phyloP scores from a whole-genome alignment of 1,140 invertebrate genomes.

The Drosophila tropicalis region DNA sequence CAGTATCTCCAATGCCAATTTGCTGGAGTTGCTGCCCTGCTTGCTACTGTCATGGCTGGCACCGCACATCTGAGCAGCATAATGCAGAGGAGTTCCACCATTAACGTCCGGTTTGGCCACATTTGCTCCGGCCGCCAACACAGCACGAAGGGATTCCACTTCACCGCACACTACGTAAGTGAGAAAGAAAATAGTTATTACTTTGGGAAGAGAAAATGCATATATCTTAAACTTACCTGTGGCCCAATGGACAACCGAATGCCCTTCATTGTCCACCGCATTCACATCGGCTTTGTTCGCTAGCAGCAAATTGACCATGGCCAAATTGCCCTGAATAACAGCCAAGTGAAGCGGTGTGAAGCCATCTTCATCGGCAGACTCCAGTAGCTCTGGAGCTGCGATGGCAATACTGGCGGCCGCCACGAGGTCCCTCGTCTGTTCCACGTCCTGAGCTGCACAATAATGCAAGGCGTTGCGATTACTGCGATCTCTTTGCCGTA shows the following conservation, averaged over 20 bases:
- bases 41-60: conserved; percentile 88
- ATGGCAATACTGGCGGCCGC: conserved; percentile 86
- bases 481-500: conserved; percentile 89
- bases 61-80: conserved; percentile 98
- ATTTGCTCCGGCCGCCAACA: conserved; percentile 92
- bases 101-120: conserved; percentile 95
- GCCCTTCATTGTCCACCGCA: conserved; percentile 95
- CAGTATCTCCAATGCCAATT: conserved; percentile 91
- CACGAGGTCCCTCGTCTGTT: conserved; percentile 85
- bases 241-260: conserved; percentile 99
- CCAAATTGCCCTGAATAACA: conserved; percentile 94
- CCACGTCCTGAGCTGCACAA: conserved; percentile 86
- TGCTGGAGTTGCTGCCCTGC: conserved; percentile 61
- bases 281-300: conserved; percentile 94
- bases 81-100: conserved; percentile 97
- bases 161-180: conserved; percentile 91
- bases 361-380: conserved; percentile 94
- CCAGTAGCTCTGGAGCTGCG: conserved; percentile 90
- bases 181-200: conserved; percentile 2
- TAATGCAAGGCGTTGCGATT: conserved; percentile 96
- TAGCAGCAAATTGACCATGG: conserved; percentile 91
- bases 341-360: conserved; percentile 96
- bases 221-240: conserved; percentile 87
- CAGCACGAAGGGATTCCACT: conserved; percentile 92
- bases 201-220: not conserved